Base-by-base conservation (phyloP, 2,888 invertebrate species). In the Odontothrips loti region DNA sequence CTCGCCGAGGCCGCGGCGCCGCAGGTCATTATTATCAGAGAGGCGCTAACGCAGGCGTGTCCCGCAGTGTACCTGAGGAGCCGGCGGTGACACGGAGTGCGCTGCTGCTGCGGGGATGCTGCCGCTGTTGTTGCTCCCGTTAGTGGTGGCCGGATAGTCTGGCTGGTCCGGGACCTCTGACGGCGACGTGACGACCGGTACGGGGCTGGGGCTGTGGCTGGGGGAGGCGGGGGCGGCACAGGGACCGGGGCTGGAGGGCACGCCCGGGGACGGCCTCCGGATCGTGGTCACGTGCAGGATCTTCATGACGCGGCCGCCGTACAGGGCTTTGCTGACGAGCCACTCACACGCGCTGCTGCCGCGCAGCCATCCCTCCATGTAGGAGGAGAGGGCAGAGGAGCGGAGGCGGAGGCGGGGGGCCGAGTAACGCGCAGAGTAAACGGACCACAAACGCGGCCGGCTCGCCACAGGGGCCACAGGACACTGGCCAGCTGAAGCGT, bases 1-100 rank as follows among this genome's bases (percentile, higher is more conserved):
- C n/a, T n/a, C 82, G 68, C 83, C 84, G 23, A 23, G n/a, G 23
- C 68, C 63, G 63, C 10, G n/a, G n/a, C 63, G 63, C 1, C 20
- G n/a, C 11, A 11, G 68, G 68, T 0, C 23, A 23, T 20, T n/a
- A 68, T 68, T 68, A 68, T 68, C 68, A 23, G 68, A 11, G 10
- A 11, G 68, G n/a, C 23, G 68, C 23, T 68, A 68, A 68, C 68
- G 51, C 51, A 1, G 51, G 51, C 51, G 51, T 17, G 11, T 17
- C 15, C 9, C 68, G 68, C 9, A 63, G 20, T 12, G 48, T 48
- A 48, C 48, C 48, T 9, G 48, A 9, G 10, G 48, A 48, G 48
- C 15, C 17, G 51, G 51, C 9, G 51, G 51, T 51, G 51, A 15
- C 51, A 12, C 51, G 1, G 12, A 8, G 2, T 1, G 15, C 51